Conservation (phyloP, 2,888 invertebrate species). For the Coleophora flavipennella region DNA sequence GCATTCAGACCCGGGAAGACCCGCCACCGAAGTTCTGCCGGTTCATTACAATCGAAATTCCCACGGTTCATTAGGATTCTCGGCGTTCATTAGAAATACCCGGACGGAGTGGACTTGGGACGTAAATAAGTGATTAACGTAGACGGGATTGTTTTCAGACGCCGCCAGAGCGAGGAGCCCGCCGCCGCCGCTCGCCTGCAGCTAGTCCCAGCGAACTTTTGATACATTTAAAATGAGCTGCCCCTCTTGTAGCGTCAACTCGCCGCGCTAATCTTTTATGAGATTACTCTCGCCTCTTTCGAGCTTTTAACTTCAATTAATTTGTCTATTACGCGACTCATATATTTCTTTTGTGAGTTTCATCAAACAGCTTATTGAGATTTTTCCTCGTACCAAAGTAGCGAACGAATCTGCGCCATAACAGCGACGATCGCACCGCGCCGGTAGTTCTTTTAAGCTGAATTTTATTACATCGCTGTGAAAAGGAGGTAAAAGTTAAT, state of each 20-base stretch:
- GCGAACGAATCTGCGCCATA: neutral
- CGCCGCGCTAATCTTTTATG: constrained; percentile 42
- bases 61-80: constrained; percentile 68
- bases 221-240: constrained; percentile 63
- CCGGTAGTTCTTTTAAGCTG: constrained; percentile 50
- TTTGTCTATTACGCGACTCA: too few species aligned
- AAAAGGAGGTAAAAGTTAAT: constrained; percentile 65
- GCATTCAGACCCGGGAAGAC: constrained; percentile 40
- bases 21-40: constrained; percentile 33
- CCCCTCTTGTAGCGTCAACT: constrained; percentile 16
- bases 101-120: constrained; percentile 52
- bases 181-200: constrained; percentile 29
- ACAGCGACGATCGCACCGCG: neutral
- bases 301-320: constrained; percentile 1
- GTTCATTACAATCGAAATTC: constrained; percentile 66
- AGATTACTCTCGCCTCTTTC: constrained; percentile 26
- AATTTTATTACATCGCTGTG: constrained; percentile 67
- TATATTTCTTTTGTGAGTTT: too few species aligned
- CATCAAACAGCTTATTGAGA: neutral
- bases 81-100: constrained; percentile 65
- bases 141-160: constrained; percentile 68
- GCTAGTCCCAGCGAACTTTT: constrained; percentile 47
- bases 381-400: neutral
- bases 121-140: constrained; percentile 72
- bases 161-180: constrained; percentile 20